phyloP scores from a whole-genome alignment of 2,797 vertebrate genomes.

The Enteromius argenteus region DNA sequence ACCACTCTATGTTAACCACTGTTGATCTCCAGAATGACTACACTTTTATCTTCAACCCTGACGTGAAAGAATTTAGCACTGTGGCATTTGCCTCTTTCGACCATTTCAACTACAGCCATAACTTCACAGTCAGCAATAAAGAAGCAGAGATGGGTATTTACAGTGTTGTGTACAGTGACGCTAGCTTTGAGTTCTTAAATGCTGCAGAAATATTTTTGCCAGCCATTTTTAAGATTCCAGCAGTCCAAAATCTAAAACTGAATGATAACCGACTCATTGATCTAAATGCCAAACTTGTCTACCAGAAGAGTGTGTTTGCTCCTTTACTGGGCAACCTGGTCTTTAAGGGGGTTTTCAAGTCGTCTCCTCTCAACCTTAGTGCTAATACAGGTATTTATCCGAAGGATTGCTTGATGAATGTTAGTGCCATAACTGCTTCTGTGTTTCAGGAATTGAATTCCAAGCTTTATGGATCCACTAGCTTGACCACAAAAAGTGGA shows the following conservation, averaged over 20 bases:
- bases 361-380: slow-evolving; percentile 86
- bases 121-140: slow-evolving; percentile 82
- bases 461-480: slow-evolving; percentile 87
- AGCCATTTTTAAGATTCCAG: slow-evolving; percentile 78
- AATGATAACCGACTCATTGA: slow-evolving; percentile 89
- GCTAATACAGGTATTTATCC: slow-evolving; percentile 82
- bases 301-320: slow-evolving; percentile 84
- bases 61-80: slow-evolving; percentile 81
- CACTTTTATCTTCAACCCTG: slow-evolving; percentile 77
- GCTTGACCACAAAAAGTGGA: slow-evolving; percentile 85
- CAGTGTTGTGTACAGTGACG: slow-evolving; percentile 80
- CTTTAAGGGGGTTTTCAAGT: slow-evolving; percentile 89
- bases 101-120: slow-evolving; percentile 85
- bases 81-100: slow-evolving; percentile 81
- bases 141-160: slow-evolving; percentile 77
- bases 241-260: slow-evolving; percentile 82
- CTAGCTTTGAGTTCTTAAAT: slow-evolving; percentile 88
- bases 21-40: slow-evolving; percentile 90
- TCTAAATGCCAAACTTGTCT: slow-evolving; percentile 82
- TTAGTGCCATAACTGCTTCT: slow-evolving; percentile 84
- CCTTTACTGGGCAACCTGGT: slow-evolving; percentile 86
- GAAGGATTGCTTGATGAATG: slow-evolving; percentile 84
- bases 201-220: slow-evolving; percentile 82
- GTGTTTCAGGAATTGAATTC: slow-evolving; percentile 83
- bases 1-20: slow-evolving; percentile 80